phyloP scores from a whole-genome alignment of 1,140 invertebrate genomes.

The Zaprionus camerounensis region DNA sequence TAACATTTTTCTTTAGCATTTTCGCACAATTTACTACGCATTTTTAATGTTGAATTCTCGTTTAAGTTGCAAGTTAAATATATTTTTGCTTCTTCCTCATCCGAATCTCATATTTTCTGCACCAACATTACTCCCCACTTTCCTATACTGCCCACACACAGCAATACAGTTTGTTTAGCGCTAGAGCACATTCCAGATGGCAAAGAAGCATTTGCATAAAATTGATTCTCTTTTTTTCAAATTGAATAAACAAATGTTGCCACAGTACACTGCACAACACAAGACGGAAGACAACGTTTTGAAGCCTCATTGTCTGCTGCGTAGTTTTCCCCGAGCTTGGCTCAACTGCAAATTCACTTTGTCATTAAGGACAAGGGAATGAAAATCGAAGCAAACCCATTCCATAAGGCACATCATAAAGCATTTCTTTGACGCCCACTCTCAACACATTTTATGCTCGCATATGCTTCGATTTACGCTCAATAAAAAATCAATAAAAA shows the following conservation, averaged over 20 bases:
- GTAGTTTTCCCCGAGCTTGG: constrained; percentile 7
- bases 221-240: constrained; percentile 28
- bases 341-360: constrained; percentile 47
- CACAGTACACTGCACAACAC: neutral
- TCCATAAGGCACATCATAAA: neutral
- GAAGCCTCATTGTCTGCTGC: neutral
- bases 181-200: constrained; percentile 14
- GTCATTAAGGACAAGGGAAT: constrained; percentile 14
- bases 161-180: neutral
- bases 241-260: constrained; percentile 33
- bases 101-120: neutral
- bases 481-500: constrained; percentile 44
- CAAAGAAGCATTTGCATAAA: constrained; percentile 41
- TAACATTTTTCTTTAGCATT: neutral
- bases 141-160: too few relatives aligned
- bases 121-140: neutral
- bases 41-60: neutral
- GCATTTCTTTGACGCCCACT: constrained; percentile 1
- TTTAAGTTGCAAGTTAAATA: constrained; percentile 9
- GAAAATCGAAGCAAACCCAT: neutral
- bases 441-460: neutral
- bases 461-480: constrained; percentile 33
- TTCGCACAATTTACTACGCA: constrained; percentile 2
- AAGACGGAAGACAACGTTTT: neutral
- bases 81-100: neutral